Conservation (phyloP, 1,140 invertebrate genomes). For the Harlomillsia oculata region DNA sequence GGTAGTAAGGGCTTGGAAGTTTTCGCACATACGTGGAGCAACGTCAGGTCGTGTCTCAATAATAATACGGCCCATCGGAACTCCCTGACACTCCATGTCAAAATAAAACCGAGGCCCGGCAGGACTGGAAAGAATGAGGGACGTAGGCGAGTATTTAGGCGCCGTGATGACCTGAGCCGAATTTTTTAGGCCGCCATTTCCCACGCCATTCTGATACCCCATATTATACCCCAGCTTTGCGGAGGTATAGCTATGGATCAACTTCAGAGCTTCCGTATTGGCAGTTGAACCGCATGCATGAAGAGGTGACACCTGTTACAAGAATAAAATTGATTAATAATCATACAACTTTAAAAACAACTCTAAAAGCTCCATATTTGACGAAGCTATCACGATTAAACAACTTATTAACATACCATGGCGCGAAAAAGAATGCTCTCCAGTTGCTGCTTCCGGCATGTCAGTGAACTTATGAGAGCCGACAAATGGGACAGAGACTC, state of each 20-base stretch:
- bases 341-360: background rate
- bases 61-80: constrained; percentile 60
- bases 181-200: constrained; percentile 22
- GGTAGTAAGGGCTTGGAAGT: constrained; percentile 69
- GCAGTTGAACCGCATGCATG: constrained; percentile 25
- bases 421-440: constrained; percentile 28
- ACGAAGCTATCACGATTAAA: background rate
- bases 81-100: constrained; percentile 57
- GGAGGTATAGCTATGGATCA: constrained; percentile 32
- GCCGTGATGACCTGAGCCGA: constrained; percentile 22
- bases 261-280: constrained; percentile 28
- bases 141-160: constrained; percentile 30
- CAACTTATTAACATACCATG: constrained; percentile 19
- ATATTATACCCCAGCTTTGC: constrained; percentile 31
- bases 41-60: constrained; percentile 73
- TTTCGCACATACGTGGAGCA: constrained; percentile 81
- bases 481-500: constrained; percentile 32
- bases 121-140: constrained; percentile 15
- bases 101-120: constrained; percentile 58
- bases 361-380: background rate
- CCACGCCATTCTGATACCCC: constrained; percentile 11
- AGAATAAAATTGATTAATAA: background rate
- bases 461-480: constrained; percentile 31
- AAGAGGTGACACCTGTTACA: constrained; percentile 27
- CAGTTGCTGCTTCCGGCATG: constrained; percentile 33